These are phyloP conservation scores for Pangasius larnaudii DNA, from an alignment of 2,797 vertebrate species.

Conservation along the genomic window DNA sequence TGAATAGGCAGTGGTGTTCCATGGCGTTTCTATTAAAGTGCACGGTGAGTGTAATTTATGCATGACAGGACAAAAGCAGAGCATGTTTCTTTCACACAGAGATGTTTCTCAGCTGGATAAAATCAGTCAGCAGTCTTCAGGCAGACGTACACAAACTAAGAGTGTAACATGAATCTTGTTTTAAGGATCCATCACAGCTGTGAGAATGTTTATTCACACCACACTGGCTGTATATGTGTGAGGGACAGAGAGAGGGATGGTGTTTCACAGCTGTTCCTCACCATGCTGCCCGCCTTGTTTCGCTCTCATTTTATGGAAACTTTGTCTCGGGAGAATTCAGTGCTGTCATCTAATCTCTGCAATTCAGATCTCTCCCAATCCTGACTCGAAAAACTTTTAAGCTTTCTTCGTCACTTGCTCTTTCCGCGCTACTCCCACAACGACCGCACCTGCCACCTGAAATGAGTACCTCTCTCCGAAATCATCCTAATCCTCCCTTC, in stretches of 20 bases:
- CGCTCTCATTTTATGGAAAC: constrained; percentile 72
- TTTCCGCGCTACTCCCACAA: background rate
- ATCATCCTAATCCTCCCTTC: constrained; percentile 7
- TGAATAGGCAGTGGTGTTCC: background rate
- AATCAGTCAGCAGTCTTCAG: background rate
- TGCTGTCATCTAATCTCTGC: constrained; percentile 60
- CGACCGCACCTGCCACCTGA: background rate
- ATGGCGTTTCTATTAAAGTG: background rate
- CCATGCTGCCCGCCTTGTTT: constrained; percentile 1
- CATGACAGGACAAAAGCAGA: background rate
- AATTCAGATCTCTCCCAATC: background rate
- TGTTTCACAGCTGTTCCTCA: background rate
- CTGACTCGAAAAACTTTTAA: background rate
- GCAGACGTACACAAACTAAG: background rate
- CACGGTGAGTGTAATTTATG: background rate
- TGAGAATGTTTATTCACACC: constrained; percentile 19
- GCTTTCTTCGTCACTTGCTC: background rate
- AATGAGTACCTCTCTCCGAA: constrained; percentile 46
- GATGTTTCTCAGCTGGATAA: background rate
- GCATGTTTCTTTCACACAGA: background rate
- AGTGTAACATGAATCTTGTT: constrained; percentile 5
- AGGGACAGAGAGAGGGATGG: constrained; percentile 1
- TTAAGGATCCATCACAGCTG: constrained; percentile 12
- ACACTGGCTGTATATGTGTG: background rate
- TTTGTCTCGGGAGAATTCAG: constrained; percentile 78